A percentile compares a stretch with the other conserved stretches of the same genome.
These are phyloP conservation scores for Characodon lateralis DNA, from an alignment of 2,797 vertebrate species.

Conservation along the genomic window DNA sequence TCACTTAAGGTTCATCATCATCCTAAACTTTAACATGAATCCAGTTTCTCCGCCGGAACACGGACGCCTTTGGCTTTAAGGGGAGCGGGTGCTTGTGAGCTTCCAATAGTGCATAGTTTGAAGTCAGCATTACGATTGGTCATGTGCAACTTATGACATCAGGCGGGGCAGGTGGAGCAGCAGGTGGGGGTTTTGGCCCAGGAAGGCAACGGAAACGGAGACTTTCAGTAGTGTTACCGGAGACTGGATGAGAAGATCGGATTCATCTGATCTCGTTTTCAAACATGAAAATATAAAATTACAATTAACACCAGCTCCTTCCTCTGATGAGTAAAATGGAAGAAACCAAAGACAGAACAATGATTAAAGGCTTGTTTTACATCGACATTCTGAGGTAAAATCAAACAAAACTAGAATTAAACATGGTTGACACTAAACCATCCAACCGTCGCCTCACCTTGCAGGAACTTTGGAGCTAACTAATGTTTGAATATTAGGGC, in stretches of 20 bases:
- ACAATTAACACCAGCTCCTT: not conserved
- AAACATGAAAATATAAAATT: constrained; percentile 2
- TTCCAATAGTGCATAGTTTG: constrained; percentile 80
- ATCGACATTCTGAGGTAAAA: not conserved
- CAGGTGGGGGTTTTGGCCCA: not conserved
- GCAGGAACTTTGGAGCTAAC: not conserved
- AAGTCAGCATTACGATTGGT: constrained; percentile 77
- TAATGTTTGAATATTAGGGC: not conserved
- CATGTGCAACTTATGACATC: constrained; percentile 44
- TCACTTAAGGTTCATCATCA: not conserved
- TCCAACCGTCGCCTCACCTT: not conserved
- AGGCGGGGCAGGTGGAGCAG: constrained; percentile 27
- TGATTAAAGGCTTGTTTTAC: constrained; percentile 39
- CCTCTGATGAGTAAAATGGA: not conserved
- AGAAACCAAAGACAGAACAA: not conserved
- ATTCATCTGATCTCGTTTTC: not conserved
- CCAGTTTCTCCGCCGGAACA: constrained; percentile 11
- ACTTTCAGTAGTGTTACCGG: constrained; percentile 14
- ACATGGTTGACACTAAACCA: not conserved
- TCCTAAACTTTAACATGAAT: not conserved
- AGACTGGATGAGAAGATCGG: not conserved
- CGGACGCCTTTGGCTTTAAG: constrained; percentile 53
- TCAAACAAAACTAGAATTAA: too few relatives aligned
- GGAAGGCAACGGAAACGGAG: not conserved
- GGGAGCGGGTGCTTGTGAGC: constrained; percentile 35